Evolutionary conservation across 2,888 invertebrate genomes (phyloP), one percentile per base, ranked within the genome.

Genomic region (Acanthococcus lagerstroemiae): DNA sequence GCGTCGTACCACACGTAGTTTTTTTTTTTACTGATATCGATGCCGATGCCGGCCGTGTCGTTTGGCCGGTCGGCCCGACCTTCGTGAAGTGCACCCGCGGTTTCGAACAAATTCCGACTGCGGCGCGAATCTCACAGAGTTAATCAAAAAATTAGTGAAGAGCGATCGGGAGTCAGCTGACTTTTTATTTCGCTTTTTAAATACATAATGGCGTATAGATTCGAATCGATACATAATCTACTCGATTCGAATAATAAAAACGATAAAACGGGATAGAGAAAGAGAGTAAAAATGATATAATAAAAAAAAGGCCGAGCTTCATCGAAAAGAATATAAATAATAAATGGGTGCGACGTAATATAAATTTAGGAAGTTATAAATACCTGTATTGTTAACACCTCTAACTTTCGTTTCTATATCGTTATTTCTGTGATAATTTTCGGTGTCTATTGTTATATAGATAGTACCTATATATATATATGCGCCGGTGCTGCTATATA

Each of bases 321-420:
- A 37, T 37, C 37, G 37, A 37, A 37, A 54, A 44, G 37, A 50
- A 54, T 54, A 63, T 63, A 54, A 63, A 63, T 63, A 63, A 54
- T 63, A 52, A 52, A 63, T 63, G 63, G 63, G 63, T 37, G 63
- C 63, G 63, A 63, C 63, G 27, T 30, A 63, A 52, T 54, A 63
- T 63, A 63, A 63, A 63, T 63, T 63, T 63, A 63, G 63, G 63
- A 63, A 63, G 63, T 52, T 63, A 63, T 52, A 63, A 63, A 63
- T 63, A 63, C 63, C 30, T 52, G 63, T 63, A 63, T 63, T 63
- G 63, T 63, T 63, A 63, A 63, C 63, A 63, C 63, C 63, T 63
- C 52, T 54, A 63, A 54, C 63, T 63, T 63, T 63, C 63, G 54
- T 63, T 63, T 54, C 63, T 63, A 52, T 63, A n/a, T n/a, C 60